Evolutionary conservation across 2,797 vertebrate genomes (phyloP).

Genomic region (Cottoperca gobio): DNA sequence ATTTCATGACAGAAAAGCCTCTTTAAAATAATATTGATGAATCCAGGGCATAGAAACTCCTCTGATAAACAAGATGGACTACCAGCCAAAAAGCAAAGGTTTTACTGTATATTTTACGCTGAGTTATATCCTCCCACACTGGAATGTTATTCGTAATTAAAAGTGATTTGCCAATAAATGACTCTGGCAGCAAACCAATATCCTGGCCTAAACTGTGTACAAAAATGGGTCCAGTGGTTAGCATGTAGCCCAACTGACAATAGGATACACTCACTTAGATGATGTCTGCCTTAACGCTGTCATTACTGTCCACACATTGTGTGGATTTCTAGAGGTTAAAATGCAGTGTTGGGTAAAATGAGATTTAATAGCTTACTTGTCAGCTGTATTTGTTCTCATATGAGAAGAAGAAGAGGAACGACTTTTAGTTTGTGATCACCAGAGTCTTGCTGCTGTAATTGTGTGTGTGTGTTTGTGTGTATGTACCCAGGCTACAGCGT

Average conservation of each 20-base stretch:
- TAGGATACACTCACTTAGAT: neutral
- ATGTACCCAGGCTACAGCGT: conserved; percentile 34
- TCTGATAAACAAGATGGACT: neutral
- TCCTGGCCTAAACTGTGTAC: neutral
- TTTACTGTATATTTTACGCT: neutral
- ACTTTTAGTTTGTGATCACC: conserved; percentile 12
- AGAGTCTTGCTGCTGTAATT: conserved; percentile 11
- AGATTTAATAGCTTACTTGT: conserved; percentile 19
- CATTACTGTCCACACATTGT: neutral
- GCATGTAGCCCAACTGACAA: no score
- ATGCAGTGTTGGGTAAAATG: neutral
- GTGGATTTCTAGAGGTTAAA: neutral
- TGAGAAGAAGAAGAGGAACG: conserved; percentile 11
- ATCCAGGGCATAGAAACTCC: neutral
- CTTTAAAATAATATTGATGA: neutral
- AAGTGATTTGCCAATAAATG: neutral
- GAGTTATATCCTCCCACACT: neutral
- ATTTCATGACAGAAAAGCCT: neutral
- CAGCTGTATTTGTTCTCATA: conserved; percentile 4
- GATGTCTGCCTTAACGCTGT: neutral
- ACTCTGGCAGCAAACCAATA: neutral
- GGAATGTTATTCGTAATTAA: neutral
- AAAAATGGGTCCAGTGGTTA: neutral
- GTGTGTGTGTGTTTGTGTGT: neutral
- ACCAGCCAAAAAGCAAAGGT: neutral